Evolutionary conservation across 2,113 vertebrate genomes (phyloP), one percentile per base, ranked within the genome.

Genomic region (Axis porcinus): DNA sequence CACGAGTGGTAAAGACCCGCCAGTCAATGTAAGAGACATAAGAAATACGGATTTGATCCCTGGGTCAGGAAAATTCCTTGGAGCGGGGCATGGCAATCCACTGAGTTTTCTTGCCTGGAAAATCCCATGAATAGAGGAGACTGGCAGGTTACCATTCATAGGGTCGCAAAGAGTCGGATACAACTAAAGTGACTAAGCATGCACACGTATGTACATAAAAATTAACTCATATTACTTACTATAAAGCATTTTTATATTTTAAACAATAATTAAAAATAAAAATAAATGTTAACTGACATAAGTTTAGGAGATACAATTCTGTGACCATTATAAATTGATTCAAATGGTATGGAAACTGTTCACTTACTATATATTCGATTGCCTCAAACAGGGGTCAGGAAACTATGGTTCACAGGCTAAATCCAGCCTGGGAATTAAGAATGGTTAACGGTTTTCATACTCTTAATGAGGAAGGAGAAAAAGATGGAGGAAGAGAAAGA

Each of bases 161-260:
- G 19, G 67, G n/a, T 70, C 23, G n/a, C 67, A 40, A 23, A 40
- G n/a, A 70, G 67, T 23, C 11, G 0, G n/a, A 40, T 70, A 40
- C n/a, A 21, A 12, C n/a, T 40, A 70, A n/a, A 70, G 67, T 12
- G 67, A 36, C n/a, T 70, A 70, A 36, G 67, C 67, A 70, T 36
- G n/a, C n/a, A 23, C n/a, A 23, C 12, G 2, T 23, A 40, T 23
- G 19, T 10, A 40, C n/a, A 70, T 70, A 70, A 70, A 70, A 70
- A 23, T 23, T 12, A 70, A 40, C 13, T 92, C 27, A 67, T 88
- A 62, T 79, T 87, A 70, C 43, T 92, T 79, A 62, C 40, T 58
- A 47, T 16, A 82, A 91, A 64, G 25, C 70, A 55, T 36, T 91
- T 94, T 93, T 90, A 86, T 15, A 70, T 91, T 91, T 92, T 79